A percentile compares a stretch with the other conserved stretches of the same genome.
Conservation (phyloP, 2,113 vertebrate species). For the Castor canadensis region DNA sequence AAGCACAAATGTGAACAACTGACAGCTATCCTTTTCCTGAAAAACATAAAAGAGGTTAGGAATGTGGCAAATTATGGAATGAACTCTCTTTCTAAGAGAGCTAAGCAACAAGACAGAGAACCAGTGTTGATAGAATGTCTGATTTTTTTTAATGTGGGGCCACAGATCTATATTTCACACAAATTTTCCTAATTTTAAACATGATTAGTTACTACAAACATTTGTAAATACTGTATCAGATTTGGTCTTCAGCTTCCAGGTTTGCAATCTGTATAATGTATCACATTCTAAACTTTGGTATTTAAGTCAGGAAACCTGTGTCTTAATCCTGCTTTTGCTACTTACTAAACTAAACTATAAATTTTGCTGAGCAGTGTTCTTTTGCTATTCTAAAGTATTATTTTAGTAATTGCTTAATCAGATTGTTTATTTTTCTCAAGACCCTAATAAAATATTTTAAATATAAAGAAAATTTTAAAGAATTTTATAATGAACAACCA, state of each 20-base stretch:
- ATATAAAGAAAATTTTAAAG: not conserved
- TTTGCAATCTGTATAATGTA: not conserved
- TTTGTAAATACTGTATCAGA: not conserved
- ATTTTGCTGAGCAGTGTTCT: not conserved
- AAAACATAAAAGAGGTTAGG: not conserved
- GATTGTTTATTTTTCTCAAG: not conserved
- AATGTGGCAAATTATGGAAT: not conserved
- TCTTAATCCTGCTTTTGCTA: not conserved
- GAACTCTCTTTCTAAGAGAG: not conserved
- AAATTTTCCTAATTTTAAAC: constrained; percentile 18
- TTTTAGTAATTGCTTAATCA: not conserved
- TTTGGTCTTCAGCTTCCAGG: not conserved
- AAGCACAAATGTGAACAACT: not conserved
- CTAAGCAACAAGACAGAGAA: not conserved
- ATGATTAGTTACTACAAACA: not conserved
- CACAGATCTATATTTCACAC: not conserved
- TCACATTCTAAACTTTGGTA: not conserved
- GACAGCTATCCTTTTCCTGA: not conserved
- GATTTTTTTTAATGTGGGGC: not conserved
- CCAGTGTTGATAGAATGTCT: not conserved
- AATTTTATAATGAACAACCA: not conserved
- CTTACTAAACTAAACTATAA: not conserved
- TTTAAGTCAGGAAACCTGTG: not conserved
- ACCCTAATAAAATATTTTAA: not conserved
- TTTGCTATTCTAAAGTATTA: not conserved